Conservation (phyloP, 2,113 vertebrate species). For the Cariama cristata region DNA sequence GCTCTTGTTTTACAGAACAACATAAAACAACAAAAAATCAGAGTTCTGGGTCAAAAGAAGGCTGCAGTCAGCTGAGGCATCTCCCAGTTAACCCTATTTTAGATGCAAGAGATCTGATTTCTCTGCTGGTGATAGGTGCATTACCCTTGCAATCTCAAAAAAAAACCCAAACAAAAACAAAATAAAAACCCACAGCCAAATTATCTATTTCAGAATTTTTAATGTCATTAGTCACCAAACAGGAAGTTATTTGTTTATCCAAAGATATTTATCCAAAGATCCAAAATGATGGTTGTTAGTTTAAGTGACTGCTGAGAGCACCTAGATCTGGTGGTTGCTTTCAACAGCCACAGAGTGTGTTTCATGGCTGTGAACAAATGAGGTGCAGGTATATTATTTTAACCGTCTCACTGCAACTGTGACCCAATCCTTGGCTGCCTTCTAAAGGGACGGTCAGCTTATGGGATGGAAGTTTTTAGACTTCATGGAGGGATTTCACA, state of each 20-base stretch:
- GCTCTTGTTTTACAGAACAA: background rate
- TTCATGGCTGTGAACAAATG: background rate
- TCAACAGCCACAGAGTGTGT: background rate
- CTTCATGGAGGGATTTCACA: background rate
- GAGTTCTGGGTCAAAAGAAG: background rate
- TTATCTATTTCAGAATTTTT: background rate
- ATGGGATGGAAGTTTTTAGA: background rate
- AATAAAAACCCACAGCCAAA: background rate
- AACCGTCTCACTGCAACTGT: background rate
- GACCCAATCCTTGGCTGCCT: background rate
- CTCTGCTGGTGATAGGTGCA: background rate
- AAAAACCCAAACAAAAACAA: background rate
- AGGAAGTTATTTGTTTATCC: background rate
- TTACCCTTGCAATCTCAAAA: background rate
- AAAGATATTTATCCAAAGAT: no score
- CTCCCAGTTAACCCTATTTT: background rate
- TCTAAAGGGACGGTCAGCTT: background rate
- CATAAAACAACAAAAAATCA: background rate
- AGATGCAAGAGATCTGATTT: background rate
- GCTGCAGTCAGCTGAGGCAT: background rate
- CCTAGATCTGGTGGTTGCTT: background rate
- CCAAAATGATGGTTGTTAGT: background rate
- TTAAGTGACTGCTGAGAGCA: background rate
- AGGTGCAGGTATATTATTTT: background rate
- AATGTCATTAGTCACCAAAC: background rate